phyloP scores from a whole-genome alignment of 2,797 vertebrate species.

The Rhadinocentrus ornatus region DNA sequence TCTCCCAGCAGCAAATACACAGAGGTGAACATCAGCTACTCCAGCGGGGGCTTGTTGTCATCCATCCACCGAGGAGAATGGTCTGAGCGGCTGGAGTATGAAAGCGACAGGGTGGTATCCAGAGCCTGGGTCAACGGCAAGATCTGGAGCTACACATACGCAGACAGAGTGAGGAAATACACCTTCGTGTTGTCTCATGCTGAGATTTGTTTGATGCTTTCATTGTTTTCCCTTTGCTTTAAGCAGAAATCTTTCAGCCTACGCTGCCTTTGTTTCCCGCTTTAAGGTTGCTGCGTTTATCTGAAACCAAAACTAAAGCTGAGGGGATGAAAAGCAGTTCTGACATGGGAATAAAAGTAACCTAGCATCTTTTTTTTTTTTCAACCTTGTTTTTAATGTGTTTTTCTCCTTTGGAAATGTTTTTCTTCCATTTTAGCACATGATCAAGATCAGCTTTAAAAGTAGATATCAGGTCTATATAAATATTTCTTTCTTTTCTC shows the following conservation, averaged over 20 bases:
- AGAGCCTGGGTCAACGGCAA: slow-evolving; percentile 97
- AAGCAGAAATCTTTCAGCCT: slow-evolving; percentile 21
- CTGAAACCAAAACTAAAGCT: slow-evolving; percentile 45
- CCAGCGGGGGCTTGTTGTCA: slow-evolving; percentile 88
- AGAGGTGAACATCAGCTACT: slow-evolving; percentile 96
- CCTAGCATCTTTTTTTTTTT: slow-evolving; percentile 2
- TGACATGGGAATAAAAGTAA: slow-evolving; percentile 15
- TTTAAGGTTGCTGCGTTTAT: not conserved
- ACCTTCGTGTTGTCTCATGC: not conserved
- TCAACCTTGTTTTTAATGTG: not conserved
- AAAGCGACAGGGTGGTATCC: slow-evolving; percentile 92
- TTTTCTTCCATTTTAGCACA: slow-evolving; percentile 16
- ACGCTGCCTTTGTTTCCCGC: slow-evolving; percentile 13
- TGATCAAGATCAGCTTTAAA: slow-evolving; percentile 17
- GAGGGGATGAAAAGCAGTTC: not conserved
- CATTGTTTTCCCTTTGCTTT: not conserved
- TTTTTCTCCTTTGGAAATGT: not conserved
- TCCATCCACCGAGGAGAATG: slow-evolving; percentile 95
- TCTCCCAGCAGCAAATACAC: slow-evolving; percentile 96
- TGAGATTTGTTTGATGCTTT: slow-evolving; percentile 37
- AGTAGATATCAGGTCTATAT: not conserved
- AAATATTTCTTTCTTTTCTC: too few relatives aligned
- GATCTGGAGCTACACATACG: slow-evolving; percentile 98
- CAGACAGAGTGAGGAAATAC: slow-evolving; percentile 89
- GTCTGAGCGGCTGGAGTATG: slow-evolving; percentile 96